Evolutionary conservation across 2,888 invertebrate genomes (phyloP), one percentile per base, ranked within the genome.

Genomic region (Hirtodrosophila duncani): DNA sequence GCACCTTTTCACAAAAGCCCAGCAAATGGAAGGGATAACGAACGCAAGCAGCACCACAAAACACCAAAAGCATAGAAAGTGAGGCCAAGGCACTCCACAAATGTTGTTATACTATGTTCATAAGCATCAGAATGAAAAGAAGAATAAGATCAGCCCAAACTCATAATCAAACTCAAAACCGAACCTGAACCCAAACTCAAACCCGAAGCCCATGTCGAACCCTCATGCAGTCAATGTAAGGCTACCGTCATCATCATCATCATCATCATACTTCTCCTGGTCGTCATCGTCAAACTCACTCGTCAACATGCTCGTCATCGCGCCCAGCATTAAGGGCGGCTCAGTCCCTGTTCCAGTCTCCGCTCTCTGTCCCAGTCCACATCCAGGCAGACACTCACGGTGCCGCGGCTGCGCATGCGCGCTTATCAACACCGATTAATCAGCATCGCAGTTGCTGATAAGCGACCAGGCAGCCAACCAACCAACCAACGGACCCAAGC

Each of bases 341-440:
- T 18, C 37, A 37, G 16, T 21, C 29, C 37, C 36, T 26, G 30
- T 46, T 48, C 18, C 51, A 23, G 16, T 21, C 29, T 31, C 36
- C 26, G 30, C 46, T 48, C 18, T 49, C 20, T 31, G 37, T 43
- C 42, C 49, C 27, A 44, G 30, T 48, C 41, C 51, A 43, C 67
- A 53, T 52, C 16, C 63, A 31, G n/a, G 13, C 18, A n/a, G 17
- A 11, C 23, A 20, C 48, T 3, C 26, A 38, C 21, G 3, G 52
- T 26, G 37, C 6, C 21, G n/a, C 24, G n/a, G 20, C n/a, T 23
- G 30, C 14, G 3, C 34, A 45, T 16, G 30, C 63, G 63, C 48
- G 27, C 67, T 83, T 84, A 84, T 84, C 84, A 71, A 63, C 49
- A 48, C 52, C 71, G 82, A 84, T 83, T 83, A 81, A 84, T 84